A percentile compares a stretch with the other conserved stretches of the same genome.
These are phyloP conservation scores for Tachina fera DNA, from an alignment of 2,888 invertebrate genomes.

Conservation along the genomic window DNA sequence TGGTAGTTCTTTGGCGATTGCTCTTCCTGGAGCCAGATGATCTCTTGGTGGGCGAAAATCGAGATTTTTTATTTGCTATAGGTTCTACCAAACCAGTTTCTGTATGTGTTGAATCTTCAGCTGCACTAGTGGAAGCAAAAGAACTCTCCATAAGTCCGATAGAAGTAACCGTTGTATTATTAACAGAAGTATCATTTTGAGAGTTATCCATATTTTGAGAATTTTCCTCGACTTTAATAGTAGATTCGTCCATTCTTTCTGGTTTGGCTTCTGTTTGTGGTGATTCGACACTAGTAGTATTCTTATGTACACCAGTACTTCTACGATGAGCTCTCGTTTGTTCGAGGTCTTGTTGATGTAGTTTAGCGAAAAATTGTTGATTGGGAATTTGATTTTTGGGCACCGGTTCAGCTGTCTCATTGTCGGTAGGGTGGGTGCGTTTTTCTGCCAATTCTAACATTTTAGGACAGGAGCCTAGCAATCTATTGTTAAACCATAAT, in stretches of 20 bases:
- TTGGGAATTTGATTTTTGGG: slow-evolving; percentile 83
- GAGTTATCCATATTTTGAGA: slow-evolving; percentile 43
- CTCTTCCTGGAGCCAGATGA: slow-evolving; percentile 80
- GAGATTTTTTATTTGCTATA: slow-evolving; percentile 73
- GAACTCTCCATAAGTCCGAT: slow-evolving; percentile 65
- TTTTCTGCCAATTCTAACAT: slow-evolving; percentile 93
- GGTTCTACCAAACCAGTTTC: slow-evolving; percentile 16
- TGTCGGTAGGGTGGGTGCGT: slow-evolving; percentile 84
- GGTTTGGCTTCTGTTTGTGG: slow-evolving; percentile 46
- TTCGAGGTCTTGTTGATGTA: slow-evolving; percentile 82
- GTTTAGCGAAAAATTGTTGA: slow-evolving; percentile 82
- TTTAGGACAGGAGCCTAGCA: slow-evolving; percentile 91
- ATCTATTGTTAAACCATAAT: slow-evolving; percentile 70
- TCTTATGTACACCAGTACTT: slow-evolving; percentile 52
- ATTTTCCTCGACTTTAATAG: slow-evolving; percentile 49
- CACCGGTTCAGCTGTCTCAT: slow-evolving; percentile 84
- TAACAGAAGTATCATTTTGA: slow-evolving; percentile 57
- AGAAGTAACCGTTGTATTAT: slow-evolving; percentile 63
- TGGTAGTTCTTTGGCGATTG: slow-evolving; percentile 80
- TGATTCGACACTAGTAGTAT: background rate
- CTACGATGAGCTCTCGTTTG: slow-evolving; percentile 78
- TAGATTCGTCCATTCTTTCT: slow-evolving; percentile 32
- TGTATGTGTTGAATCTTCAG: slow-evolving; percentile 58
- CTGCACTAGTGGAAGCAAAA: slow-evolving; percentile 53
- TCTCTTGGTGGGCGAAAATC: slow-evolving; percentile 82